A percentile compares a stretch with the other conserved stretches of the same genome.
Conservation (phyloP, 30 jellyfish, hydroid and myxozoan genomes). For the Hydra vulgaris region DNA sequence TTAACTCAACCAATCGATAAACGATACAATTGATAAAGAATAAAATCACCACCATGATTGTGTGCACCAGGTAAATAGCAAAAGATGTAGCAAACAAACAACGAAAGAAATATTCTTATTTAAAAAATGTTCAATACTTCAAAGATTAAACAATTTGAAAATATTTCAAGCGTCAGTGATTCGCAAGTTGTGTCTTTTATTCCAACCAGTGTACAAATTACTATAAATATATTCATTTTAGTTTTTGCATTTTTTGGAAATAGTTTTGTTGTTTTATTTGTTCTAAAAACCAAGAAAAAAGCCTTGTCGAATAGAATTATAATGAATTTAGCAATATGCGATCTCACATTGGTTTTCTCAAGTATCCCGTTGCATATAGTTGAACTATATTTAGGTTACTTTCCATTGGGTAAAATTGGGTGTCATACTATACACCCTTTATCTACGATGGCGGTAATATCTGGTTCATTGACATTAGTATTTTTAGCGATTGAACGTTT, state of each 20-base stretch:
- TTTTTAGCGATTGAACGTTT: conserved; percentile 32
- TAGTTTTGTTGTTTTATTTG: conserved; percentile 14
- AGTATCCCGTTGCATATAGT: conserved; percentile 27
- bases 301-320: conserved; percentile 23
- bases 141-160: too few species aligned
- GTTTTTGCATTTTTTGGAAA: conserved; percentile 35
- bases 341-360: conserved; percentile 18
- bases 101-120: too few species aligned
- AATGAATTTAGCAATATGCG: conserved; percentile 40
- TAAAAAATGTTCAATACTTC: too few species aligned
- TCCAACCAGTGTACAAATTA: background rate
- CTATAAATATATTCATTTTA: background rate
- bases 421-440: conserved; percentile 36
- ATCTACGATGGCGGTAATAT: conserved; percentile 34
- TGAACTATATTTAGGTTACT: conserved; percentile 15
- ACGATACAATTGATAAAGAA: too few species aligned
- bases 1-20: too few species aligned
- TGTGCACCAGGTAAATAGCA: too few species aligned
- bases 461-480: conserved; percentile 37
- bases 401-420: conserved; percentile 40
- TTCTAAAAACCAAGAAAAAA: conserved; percentile 7
- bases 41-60: too few species aligned
- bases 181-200: background rate
- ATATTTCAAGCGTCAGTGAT: background rate
- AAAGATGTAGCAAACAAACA: too few species aligned